Evolutionary conservation across 2,113 vertebrate species (phyloP), one percentile per base, ranked within the genome.

Genomic region (Nestor notabilis): DNA sequence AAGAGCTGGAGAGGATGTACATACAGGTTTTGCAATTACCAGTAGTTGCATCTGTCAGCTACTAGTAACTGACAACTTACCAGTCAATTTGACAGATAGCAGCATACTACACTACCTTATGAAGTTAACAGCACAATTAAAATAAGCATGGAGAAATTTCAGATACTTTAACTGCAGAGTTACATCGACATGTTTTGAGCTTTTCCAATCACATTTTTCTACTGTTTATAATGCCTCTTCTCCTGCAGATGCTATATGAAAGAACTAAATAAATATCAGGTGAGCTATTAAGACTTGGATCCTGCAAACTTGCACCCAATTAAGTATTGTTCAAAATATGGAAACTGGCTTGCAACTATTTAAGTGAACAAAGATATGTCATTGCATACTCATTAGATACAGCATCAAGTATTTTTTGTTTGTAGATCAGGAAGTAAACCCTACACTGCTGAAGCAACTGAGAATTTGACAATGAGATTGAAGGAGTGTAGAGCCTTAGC

Each of bases 231-330:
- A 60, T 55, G 20, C 6, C 17, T 69, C 37, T 83, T 21, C 41
- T 92, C 46, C 50, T 49, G 17, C 28, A 44, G 55, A 35, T 79
- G 17, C 23, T 68, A n/a, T 23, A 28, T 64, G 29, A 61, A 83
- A 60, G 17, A 35, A 24, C 20, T 37, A 63, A 49, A 65, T 47
- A 83, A 82, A 58, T 71, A 84, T 11, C 23, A 43, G 68, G 21
- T 10, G n/a, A 89, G 33, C 16, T 78, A 46, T 53, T 50, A 50
- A 82, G 55, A 66, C 6, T 11, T 35, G 44, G 24, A 58, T 72
- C n/a, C 37, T 55, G 10, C 28, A 87, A 64, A 79, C 8, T 12
- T 13, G 28, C 2, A 3, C 25, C 41, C 1, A 0, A 41, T 0
- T 2, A 39, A 83, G 24, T n/a, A 21, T 31, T 81, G 15, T 29